Evolutionary conservation across 2,888 invertebrate species (phyloP), one percentile per base, ranked within the genome.

Genomic region (Cinara cedri): DNA sequence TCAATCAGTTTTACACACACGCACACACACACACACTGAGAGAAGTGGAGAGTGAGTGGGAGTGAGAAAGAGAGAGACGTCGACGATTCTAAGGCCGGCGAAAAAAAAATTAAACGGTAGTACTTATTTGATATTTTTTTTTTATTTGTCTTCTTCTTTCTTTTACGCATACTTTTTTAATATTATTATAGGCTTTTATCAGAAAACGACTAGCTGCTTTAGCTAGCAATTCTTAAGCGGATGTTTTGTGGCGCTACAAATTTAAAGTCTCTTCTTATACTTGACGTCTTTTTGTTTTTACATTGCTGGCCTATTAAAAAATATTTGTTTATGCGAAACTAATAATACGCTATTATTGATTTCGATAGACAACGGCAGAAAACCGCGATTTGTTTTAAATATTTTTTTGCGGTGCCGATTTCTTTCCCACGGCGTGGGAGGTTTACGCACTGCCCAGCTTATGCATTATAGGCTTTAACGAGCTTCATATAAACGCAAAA

Each of bases 61-160:
- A 1, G 51, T n/a, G 51, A 19, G 51, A 51, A 16, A 51, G 54
- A 19, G 16, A 54, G 54, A 54, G 11, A 60, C 72, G 19, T 49
- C 60, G 72, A 60, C 60, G 72, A 60, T 26, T 34, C 46, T 72
- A 49, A 26, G 8, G n/a, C 19, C 19, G 26, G 11, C n/a, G 14
- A 49, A 26, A 49, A 49, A 46, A 44, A 24, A 54, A 16, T 21
- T 6, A 19, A 44, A 71, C 72, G 72, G 72, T 72, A 72, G 72
- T 72, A 72, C 60, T 71, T 54, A 72, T 72, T 71, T 54, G 8
- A 70, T 70, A 34, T 42, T 46, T 26, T 71, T 19, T 57, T 26
- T 10, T 62, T 26, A 9, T 24, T 24, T 24, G 3, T 21, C 16
- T 34, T 16, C 55, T 42, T 72, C 14, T 60, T 14, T 34, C 26